Percentiles rank a stretch among this genome's conserved stretches.
Conservation (phyloP, 2,888 invertebrate genomes). For the Pyralis farinalis region DNA sequence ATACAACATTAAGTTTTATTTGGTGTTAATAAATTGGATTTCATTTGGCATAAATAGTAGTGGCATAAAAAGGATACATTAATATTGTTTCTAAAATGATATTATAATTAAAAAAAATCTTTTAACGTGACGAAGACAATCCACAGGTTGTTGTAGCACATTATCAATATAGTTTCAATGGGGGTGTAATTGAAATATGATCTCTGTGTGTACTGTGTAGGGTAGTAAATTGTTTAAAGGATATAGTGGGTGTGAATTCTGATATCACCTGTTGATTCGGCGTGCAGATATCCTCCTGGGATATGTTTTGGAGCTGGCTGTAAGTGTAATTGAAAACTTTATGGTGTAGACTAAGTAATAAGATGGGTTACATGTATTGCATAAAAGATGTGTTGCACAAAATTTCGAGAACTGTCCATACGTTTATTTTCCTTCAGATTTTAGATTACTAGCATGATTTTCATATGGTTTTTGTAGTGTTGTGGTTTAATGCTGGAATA, state of each 20-base stretch:
- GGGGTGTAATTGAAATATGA: slow-evolving; percentile 44
- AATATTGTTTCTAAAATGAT: neutral
- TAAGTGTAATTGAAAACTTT: slow-evolving; percentile 41
- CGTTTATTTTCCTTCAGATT: no score
- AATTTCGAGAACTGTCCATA: no score
- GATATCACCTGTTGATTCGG: slow-evolving; percentile 73
- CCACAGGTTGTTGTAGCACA: slow-evolving; percentile 63
- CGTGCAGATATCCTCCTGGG: slow-evolving; percentile 48
- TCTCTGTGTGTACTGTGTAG: slow-evolving; percentile 51
- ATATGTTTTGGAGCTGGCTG: slow-evolving; percentile 70
- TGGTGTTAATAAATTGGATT: no score
- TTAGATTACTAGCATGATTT: no score
- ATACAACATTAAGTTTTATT: no score
- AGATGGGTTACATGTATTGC: neutral
- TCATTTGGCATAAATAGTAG: no score
- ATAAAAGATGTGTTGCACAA: no score
- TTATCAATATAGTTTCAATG: slow-evolving; percentile 27
- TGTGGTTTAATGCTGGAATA: no score
- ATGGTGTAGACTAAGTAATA: neutral
- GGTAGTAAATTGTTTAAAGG: slow-evolving; percentile 52
- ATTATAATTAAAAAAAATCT: neutral
- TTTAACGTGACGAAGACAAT: slow-evolving; percentile 31
- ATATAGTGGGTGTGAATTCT: slow-evolving; percentile 53
- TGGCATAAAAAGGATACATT: slow-evolving; percentile 1
- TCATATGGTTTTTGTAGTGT: no score